Evolutionary conservation across 2,888 invertebrate species (phyloP), one percentile per base, ranked within the genome.

Genomic region (Caenorhabditis drosophilae): DNA sequence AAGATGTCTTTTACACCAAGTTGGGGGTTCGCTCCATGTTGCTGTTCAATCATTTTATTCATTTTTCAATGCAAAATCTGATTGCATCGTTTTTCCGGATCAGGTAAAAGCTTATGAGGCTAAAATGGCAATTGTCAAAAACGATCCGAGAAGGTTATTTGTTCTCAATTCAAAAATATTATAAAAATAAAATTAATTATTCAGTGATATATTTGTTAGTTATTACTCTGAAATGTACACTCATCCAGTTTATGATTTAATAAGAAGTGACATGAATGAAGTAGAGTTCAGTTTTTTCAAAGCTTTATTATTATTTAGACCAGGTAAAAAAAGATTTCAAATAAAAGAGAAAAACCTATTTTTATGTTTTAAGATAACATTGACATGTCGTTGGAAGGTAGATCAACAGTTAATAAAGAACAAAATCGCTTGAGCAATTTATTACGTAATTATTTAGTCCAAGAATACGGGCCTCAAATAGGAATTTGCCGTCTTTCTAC

Each of bases 41-140:
- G 55, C 67, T 12, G 60, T 59, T 0, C 73, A 75, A 52, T 61
- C 75, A 0, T 73, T 61, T 26, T 75, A 71, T 44, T 73, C 75
- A 1, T 68, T 53, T 40, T 61, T 57, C 16, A 63, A 70, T 27
- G 50, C 59, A 16, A 70, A 75, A 45, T 50, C 55, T 1, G 60
- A 52, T 11, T 59, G 52, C 11, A 31, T 75, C 2, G 62, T 60
- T 6, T 75, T 70, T 51, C 75, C 75, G 9, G 75, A 75, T 50
- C 72, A 72, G 1, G 38, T 58, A 3, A 66, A 70, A 26, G 70
- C 68, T 12, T 54, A 66, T 16, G 59, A 60, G 34, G 16, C 40
- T 15, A 62, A 64, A 26, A 38, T 61, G 51, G 18, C 22, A 9
- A 58, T 52, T n/a, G 46, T 60, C 25, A 49, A 63, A 36, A 53